Evolutionary conservation across 1,140 invertebrate genomes (phyloP), one percentile per base, ranked within the genome.

Genomic region (Panagrolaimus sp.): DNA sequence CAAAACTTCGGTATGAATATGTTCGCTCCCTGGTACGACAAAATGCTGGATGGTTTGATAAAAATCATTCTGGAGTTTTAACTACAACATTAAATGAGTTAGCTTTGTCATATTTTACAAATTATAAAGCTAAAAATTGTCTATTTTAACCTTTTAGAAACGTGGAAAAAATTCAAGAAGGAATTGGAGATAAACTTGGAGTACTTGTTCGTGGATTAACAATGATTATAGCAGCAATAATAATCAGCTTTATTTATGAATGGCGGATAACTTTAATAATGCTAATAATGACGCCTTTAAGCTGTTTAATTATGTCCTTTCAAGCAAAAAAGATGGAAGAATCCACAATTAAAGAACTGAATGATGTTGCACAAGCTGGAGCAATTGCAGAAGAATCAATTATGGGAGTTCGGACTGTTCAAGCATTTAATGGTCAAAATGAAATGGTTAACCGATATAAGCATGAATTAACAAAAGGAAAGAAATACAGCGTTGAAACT

Each of bases 41-140:
- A 84, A 91, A 94, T 76, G 91, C 93, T 78, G 85, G 88, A 25
- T 95, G 91, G 91, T 92, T 91, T 83, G 92, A 94, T 80, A 88
- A 89, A 1, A 89, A 91, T 74, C 89, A 90, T 27, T 88, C 89
- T 16, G 90, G 91, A 75, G 91, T 92, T 78, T 91, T 94, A 75
- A 91, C 91, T 67, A 90, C 89, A 62, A 88, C 90, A 84, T 88
- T 93, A 72, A 89, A 91, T 20, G 91, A 93, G 91, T 93, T 87
- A 88, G 90, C 89, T n/a, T n/a, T n/a, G n/a, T n/a, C 75, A 13
- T 7, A 23, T 25, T 13, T 31, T 2, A 38, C 2, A 38, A 38
- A 38, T 4, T 38, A 38, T 38, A 38, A 14, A 51, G 13, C 14
- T 23, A 51, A 65, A n/a, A 42, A 9, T 61, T 13, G 13, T n/a